These are phyloP conservation scores for Rhegmatorhina hoffmannsi DNA, from an alignment of 2,113 vertebrate genomes.

Conservation along the genomic window DNA sequence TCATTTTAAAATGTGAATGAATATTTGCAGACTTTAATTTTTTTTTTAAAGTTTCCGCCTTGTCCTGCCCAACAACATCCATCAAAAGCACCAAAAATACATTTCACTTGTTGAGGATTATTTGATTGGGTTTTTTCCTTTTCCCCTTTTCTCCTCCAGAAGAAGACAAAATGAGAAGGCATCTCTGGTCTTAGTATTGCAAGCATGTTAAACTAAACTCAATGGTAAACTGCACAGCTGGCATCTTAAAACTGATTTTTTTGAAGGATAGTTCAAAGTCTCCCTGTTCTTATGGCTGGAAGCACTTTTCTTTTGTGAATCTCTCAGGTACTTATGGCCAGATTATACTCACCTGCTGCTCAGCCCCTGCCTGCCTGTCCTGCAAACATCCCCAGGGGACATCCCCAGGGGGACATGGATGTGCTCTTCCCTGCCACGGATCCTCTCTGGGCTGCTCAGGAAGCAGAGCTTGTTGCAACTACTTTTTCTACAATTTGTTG, in stretches of 20 bases:
- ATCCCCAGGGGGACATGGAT: fast-evolving
- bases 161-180: background rate
- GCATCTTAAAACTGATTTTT: background rate
- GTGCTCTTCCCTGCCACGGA: fast-evolving
- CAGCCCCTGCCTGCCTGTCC: background rate
- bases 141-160: background rate
- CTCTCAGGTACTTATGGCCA: background rate
- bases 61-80: fast-evolving
- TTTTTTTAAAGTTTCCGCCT: background rate
- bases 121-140: background rate
- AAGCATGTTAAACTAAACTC: background rate
- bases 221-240: background rate
- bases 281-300: background rate
- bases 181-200: background rate
- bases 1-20: constrained; percentile 63
- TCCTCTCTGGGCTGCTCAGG: background rate
- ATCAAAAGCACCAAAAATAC: background rate
- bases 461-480: background rate
- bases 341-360: background rate
- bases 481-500: background rate
- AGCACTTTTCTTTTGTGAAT: background rate
- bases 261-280: background rate
- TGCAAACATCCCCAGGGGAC: background rate
- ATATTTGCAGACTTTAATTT: constrained; percentile 33
- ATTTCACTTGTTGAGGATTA: background rate